Evolutionary conservation across 2,797 vertebrate species (phyloP).

Genomic region (Falco novaeseelandiae): DNA sequence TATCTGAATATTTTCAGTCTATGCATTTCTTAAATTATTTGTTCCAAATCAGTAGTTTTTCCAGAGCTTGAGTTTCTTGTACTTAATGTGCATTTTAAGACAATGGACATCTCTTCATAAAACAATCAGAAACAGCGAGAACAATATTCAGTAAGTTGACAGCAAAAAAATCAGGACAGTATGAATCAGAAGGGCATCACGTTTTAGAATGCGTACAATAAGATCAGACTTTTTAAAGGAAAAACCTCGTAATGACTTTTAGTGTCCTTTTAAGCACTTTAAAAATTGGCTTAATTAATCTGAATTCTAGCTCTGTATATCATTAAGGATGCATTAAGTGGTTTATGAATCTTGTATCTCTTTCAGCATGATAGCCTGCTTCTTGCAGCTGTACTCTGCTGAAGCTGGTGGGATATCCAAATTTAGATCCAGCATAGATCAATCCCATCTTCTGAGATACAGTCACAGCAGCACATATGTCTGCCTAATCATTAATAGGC

Average conservation of each 20-base stretch:
- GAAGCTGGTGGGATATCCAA: neutral
- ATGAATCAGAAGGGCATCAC: neutral
- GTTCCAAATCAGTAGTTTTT: neutral
- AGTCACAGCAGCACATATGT: neutral
- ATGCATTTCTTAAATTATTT: neutral
- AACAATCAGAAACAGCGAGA: neutral
- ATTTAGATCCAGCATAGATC: neutral
- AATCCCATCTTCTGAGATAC: neutral
- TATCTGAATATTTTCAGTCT: neutral
- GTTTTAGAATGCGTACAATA: neutral
- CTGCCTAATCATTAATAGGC: constrained; percentile 42
- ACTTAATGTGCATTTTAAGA: neutral
- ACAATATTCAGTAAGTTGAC: neutral
- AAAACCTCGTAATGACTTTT: constrained; percentile 8
- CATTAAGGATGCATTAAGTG: neutral
- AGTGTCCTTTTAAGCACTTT: constrained; percentile 27
- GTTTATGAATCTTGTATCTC: constrained; percentile 2
- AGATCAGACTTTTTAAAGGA: neutral
- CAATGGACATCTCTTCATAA: neutral
- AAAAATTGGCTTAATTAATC: neutral
- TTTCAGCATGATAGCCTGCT: neutral
- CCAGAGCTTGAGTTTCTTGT: neutral
- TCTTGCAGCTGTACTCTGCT: constrained; percentile 33
- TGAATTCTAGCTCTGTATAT: neutral
- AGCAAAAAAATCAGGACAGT: neutral